Conservation (phyloP, 2,888 invertebrate species). For the Ichneumon xanthorius region DNA sequence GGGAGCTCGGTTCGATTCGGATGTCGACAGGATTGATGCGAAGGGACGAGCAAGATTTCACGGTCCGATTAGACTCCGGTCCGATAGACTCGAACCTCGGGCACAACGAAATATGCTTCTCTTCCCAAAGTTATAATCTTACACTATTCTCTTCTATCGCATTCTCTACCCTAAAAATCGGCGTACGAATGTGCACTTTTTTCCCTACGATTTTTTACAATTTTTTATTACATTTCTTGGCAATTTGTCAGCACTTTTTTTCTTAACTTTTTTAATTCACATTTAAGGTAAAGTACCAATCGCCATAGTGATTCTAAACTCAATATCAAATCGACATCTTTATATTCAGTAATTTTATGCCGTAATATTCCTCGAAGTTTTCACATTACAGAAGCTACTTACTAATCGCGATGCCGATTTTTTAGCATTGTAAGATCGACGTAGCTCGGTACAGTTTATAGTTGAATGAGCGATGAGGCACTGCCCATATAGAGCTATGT, state of each 20-base stretch:
- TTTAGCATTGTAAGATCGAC: neutral
- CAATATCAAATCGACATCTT: no score
- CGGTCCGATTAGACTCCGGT: conserved; percentile 46
- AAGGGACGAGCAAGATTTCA: conserved; percentile 68
- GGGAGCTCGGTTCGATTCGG: conserved; percentile 75
- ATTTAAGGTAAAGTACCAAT: no score
- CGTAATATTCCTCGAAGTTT: neutral
- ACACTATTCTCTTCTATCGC: neutral
- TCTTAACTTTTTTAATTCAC: neutral
- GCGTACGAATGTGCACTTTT: no score
- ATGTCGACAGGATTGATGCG: conserved; percentile 72
- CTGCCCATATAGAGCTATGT: neutral
- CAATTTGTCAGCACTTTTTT: neutral
- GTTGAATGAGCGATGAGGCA: neutral
- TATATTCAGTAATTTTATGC: no score
- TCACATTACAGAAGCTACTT: neutral
- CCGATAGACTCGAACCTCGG: neutral
- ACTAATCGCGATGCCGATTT: neutral
- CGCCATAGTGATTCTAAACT: no score
- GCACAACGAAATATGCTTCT: conserved; percentile 44
- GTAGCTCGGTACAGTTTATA: neutral
- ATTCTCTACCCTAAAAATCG: neutral
- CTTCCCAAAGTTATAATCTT: neutral
- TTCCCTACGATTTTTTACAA: no score
- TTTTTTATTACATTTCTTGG: neutral